Percentiles rank a stretch among this genome's conserved stretches.
Evolutionary conservation across 2,888 invertebrate species (phyloP).

Genomic region (Acanthosepion pharaonis): DNA sequence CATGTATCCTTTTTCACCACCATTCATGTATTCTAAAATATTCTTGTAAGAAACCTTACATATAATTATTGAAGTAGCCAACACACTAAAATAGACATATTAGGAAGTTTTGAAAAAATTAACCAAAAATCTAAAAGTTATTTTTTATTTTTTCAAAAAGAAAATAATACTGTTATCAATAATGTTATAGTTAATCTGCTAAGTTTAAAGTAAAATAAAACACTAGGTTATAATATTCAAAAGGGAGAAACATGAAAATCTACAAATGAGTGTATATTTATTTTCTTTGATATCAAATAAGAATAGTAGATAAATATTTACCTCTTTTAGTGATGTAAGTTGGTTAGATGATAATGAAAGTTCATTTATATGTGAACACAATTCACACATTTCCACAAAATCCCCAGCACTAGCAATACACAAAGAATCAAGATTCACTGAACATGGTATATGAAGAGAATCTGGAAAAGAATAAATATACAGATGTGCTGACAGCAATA

Average conservation of each 20-base stretch:
- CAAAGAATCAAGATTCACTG: conserved; percentile 70
- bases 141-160: no score
- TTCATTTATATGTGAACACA: conserved; percentile 84
- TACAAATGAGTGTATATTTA: background rate
- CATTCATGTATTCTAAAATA: no score
- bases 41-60: no score
- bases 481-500: background rate
- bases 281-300: background rate
- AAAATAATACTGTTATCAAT: no score
- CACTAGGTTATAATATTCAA: no score
- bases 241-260: background rate
- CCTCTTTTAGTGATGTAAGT: background rate
- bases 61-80: no score
- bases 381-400: conserved; percentile 69
- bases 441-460: background rate
- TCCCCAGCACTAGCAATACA: conserved; percentile 88
- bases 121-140: no score
- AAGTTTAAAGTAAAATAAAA: no score
- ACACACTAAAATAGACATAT: no score
- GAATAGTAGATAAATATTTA: background rate
- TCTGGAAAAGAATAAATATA: background rate
- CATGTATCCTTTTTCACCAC: no score
- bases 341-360: conserved; percentile 94
- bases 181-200: no score
- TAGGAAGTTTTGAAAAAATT: no score